These are phyloP conservation scores for Percina caprodes DNA, from an alignment of 2,113 vertebrate genomes.

Conservation along the genomic window DNA sequence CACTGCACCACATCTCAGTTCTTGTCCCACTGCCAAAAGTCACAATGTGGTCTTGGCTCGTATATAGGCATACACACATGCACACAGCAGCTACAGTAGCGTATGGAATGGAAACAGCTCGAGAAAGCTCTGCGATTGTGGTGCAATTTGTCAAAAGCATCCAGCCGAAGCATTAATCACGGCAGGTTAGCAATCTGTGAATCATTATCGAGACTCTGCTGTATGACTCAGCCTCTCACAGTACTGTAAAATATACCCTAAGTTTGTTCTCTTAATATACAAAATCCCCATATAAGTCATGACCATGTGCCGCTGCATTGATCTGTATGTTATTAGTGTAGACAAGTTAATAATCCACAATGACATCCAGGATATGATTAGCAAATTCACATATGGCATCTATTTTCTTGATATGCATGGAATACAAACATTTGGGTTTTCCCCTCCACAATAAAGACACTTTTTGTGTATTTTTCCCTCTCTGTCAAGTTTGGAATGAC, in stretches of 20 bases:
- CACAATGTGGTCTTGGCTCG: constrained; percentile 50
- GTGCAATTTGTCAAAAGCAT: constrained; percentile 52
- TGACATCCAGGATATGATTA: constrained; percentile 4
- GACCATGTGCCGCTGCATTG: constrained; percentile 7
- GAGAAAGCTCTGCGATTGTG: constrained; percentile 32
- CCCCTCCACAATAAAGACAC: constrained; percentile 14
- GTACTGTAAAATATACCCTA: constrained; percentile 9
- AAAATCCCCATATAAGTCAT: constrained; percentile 5
- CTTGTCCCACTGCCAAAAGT: constrained; percentile 21
- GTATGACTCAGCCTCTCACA: constrained; percentile 48
- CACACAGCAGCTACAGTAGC: constrained; percentile 10
- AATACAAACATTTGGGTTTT: constrained; percentile 4
- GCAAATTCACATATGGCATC: constrained; percentile 34
- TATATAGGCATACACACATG: constrained; percentile 13
- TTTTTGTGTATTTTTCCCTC: constrained; percentile 38
- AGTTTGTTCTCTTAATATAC: constrained; percentile 19
- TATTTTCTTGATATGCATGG: constrained; percentile 31
- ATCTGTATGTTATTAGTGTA: constrained; percentile 16
- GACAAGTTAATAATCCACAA: constrained; percentile 20
- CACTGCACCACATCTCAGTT: constrained; percentile 35
- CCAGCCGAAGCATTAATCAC: constrained; percentile 62
- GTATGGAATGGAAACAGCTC: constrained; percentile 33
- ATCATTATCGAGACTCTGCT: constrained; percentile 46
- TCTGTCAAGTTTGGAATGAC: constrained; percentile 54
- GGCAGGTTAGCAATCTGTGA: constrained; percentile 62